Base-by-base conservation (phyloP, 2,113 vertebrate genomes). In the Syrrhaptes paradoxus region DNA sequence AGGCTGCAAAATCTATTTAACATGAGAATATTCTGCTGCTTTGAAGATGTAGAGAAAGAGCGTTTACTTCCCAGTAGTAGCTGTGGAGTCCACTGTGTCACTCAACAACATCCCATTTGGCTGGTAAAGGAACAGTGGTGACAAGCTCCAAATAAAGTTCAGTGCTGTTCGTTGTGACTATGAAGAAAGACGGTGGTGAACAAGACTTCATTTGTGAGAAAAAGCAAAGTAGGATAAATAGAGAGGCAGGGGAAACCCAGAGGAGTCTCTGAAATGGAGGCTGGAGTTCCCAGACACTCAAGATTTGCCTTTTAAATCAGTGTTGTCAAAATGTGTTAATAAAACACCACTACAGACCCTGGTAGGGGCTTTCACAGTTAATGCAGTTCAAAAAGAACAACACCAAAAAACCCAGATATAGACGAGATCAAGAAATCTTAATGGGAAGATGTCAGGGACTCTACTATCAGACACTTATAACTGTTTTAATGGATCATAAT, bases 81-180 rank as follows among this genome's bases (percentile, higher is more conserved):
- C 9, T 88, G 51, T 55, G 74, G 62, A 82, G 51, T 46, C 25
- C n/a, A 55, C 48, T n/a, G 11, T 28, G 31, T 94, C 84, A 90
- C 38, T 92, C 90, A 83, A 70, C 73, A 77, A 75, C 43, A 83
- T 85, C 85, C 82, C 59, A 89, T 83, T 93, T 88, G 51, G 38
- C 67, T 74, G 66, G 71, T 49, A 76, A 70, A 70, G 63, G 63
- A 89, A 65, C 13, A 41, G 77, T 25, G 49, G 48, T 75, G 87
- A 95, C 62, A 83, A 89, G 59, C 36, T 89, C 41, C 51, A 87
- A 54, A 78, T 34, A 71, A 77, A 72, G 17, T 54, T 46, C 2
- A 5, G 38, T 62, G 67, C n/a, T 46, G 36, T 65, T 88, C 70
- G 49, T 46, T 89, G 25, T 70, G 49, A 70, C 63, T 61, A 29